Evolutionary conservation across 2,113 vertebrate species (phyloP).

Genomic region (Ictidomys tridecemlineatus): DNA sequence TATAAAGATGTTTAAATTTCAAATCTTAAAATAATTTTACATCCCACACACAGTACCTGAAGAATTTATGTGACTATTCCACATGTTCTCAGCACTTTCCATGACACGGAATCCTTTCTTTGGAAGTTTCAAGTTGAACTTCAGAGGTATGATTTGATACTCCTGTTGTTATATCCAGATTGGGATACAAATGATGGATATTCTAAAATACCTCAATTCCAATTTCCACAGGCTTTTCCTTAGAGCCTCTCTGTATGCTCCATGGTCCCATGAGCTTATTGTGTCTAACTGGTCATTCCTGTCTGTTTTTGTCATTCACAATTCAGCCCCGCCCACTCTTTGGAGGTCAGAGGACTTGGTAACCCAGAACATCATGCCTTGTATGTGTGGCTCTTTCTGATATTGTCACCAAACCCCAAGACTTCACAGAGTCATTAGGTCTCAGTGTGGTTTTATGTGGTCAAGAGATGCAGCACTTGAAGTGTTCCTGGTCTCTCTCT

Average conservation of each 20-base stretch:
- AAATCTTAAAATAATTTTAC: not conserved
- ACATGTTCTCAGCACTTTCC: not conserved
- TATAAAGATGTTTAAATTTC: conserved; percentile 16
- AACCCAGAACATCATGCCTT: not conserved
- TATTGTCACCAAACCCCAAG: not conserved
- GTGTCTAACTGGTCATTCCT: not conserved
- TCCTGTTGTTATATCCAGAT: not conserved
- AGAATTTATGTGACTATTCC: not conserved
- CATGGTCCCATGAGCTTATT: not conserved
- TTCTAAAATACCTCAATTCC: not conserved
- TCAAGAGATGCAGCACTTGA: not conserved
- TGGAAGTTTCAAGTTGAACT: conserved; percentile 11
- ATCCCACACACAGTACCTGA: not conserved
- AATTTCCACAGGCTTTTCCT: not conserved
- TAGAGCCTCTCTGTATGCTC: not conserved
- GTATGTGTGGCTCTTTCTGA: not conserved
- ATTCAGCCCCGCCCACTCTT: not conserved
- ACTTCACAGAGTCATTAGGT: not conserved
- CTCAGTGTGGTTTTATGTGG: not conserved
- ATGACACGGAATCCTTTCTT: not conserved
- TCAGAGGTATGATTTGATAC: conserved; percentile 19
- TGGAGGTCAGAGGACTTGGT: not conserved
- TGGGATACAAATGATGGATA: conserved; percentile 9
- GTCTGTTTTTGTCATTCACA: not conserved
- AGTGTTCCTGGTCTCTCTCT: not conserved